phyloP scores from a whole-genome alignment of 2,797 vertebrate genomes.

The Notolepis coatsorum region DNA sequence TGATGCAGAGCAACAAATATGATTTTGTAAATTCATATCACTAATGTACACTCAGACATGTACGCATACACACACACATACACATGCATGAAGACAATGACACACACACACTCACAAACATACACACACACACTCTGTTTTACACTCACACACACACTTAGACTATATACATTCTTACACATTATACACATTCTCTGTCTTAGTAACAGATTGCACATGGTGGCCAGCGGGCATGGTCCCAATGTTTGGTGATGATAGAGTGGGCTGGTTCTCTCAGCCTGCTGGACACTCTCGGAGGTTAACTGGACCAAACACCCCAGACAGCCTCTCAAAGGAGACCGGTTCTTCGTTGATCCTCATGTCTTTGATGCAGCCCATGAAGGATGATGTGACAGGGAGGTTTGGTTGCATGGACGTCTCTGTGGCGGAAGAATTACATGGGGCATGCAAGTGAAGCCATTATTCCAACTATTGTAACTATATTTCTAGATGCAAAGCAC shows the following conservation, averaged over 20 bases:
- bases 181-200: constrained; percentile 71
- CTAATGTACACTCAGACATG: constrained; percentile 11
- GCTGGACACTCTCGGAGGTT: constrained; percentile 89
- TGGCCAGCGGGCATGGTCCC: constrained; percentile 72
- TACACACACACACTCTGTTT: constrained; percentile 40
- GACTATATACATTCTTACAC: background rate
- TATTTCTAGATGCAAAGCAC: too few species aligned
- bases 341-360: constrained; percentile 82
- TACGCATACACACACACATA: constrained; percentile 2
- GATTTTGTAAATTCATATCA: constrained; percentile 38
- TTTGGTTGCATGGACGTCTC: constrained; percentile 59
- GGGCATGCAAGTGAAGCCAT: background rate
- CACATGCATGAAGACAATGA: constrained; percentile 1
- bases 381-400: constrained; percentile 82
- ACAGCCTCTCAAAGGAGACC: constrained; percentile 77
- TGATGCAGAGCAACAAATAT: constrained; percentile 35
- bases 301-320: constrained; percentile 83
- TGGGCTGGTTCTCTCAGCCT: constrained; percentile 59
- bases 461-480: background rate
- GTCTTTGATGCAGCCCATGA: constrained; percentile 88
- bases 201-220: constrained; percentile 77
- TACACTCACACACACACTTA: constrained; percentile 40
- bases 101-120: constrained; percentile 5
- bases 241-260: constrained; percentile 28
- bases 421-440: constrained; percentile 55